These are phyloP conservation scores for Ferdinandea cuprea DNA, from an alignment of 2,888 invertebrate genomes.

Conservation along the genomic window DNA sequence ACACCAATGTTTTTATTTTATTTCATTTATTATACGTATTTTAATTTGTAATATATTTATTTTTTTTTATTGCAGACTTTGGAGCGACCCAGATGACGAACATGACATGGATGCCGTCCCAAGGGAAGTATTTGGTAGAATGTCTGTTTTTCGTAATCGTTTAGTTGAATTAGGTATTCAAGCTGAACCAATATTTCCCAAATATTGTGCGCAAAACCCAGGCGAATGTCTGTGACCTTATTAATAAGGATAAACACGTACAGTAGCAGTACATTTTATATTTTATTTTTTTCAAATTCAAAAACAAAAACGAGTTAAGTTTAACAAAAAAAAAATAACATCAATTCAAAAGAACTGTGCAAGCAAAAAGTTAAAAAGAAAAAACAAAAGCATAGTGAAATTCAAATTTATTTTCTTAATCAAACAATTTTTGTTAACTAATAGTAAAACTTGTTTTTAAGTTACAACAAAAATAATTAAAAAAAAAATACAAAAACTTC, in stretches of 20 bases:
- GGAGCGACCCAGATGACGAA: slow-evolving; percentile 83
- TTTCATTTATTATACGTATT: no score
- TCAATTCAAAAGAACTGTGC: slow-evolving; percentile 5
- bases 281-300: slow-evolving; percentile 1
- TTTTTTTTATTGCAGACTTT: slow-evolving; percentile 77
- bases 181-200: slow-evolving; percentile 83
- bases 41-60: neutral
- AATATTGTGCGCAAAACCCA: slow-evolving; percentile 83
- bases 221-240: slow-evolving; percentile 83
- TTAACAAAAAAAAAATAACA: slow-evolving; percentile 5
- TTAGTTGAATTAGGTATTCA: slow-evolving; percentile 82
- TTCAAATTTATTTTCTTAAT: slow-evolving; percentile 39
- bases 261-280: neutral
- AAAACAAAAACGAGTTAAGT: neutral
- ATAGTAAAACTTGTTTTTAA: slow-evolving; percentile 23
- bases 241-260: slow-evolving; percentile 75
- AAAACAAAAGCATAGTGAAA: slow-evolving; percentile 42
- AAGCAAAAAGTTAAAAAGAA: slow-evolving; percentile 15
- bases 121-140: slow-evolving; percentile 82
- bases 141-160: slow-evolving; percentile 83
- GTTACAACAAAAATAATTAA: slow-evolving; percentile 15
- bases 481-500: slow-evolving; percentile 1
- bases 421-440: slow-evolving; percentile 20
- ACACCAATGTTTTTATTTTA: no score
- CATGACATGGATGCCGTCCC: slow-evolving; percentile 81